Base-by-base conservation (phyloP, 1,140 invertebrate species). In the Medauroidea extradentata region DNA sequence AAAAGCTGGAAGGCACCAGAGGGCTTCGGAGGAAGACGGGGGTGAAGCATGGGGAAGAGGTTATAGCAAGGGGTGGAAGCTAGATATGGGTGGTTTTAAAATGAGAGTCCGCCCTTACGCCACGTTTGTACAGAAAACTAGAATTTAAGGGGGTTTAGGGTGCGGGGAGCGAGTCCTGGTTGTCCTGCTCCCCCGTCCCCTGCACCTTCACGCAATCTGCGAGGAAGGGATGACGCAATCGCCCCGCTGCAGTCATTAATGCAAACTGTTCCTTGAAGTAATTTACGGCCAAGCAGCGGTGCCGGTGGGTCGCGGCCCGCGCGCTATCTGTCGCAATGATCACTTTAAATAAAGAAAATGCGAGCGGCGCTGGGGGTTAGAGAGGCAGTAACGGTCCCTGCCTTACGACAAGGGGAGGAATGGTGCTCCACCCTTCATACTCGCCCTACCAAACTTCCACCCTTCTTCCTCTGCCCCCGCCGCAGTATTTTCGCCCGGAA, bases 321-420 rank as follows among this genome's bases (percentile, higher is more conserved):
- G 11, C 18, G 41, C 55, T 59, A 59, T 59, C 57, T 59, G 25
- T 24, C 25, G 51, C 46, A 27, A 57, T 57, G 57, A 59, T 59
- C 52, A 53, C 48, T 59, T 56, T 51, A 59, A 59, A 59, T 29
- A 57, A 59, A 57, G 51, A 42, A 59, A 59, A 51, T 14, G 25
- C 13, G 25, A 52, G 24, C 27, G 38, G 38, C 3, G 38, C 16
- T n/a, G 49, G 8, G 25, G 24, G 38, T 7, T 18, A 27, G 16
- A 5, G 38, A 3, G 49, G 25, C n/a, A 0, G 24, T 29, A 34
- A 18, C 0, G 38, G 23, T 4, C 5, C 11, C 29, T 11, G 29
- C 29, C 11, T 4, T 34, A 11, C 29, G 11, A 34, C 29, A 34
- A 11, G 29, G 29, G 29, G 5, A 34, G 29, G 29, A 34, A 34